Conservation (phyloP, 2,888 invertebrate genomes). For the Alentia gelatinosa region DNA sequence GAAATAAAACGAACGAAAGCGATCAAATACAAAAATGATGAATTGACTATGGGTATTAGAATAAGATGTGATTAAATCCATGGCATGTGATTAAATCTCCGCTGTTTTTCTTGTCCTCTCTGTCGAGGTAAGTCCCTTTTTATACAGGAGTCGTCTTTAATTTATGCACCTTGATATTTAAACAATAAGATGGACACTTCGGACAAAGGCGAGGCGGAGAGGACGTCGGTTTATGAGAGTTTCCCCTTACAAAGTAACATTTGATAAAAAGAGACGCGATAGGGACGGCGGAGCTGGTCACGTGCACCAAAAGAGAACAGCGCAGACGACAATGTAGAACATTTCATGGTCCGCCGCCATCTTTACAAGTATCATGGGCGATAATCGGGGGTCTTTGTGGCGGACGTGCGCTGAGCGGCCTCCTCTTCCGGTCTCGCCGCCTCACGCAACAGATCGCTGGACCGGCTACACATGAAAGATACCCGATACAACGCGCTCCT, state of each 20-base stretch:
- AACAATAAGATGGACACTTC: background rate
- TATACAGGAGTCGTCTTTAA: background rate
- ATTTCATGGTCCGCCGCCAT: background rate
- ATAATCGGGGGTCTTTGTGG: constrained; percentile 26
- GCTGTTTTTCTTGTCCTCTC: background rate
- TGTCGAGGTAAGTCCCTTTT: background rate
- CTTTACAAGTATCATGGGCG: background rate
- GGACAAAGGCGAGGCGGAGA: background rate
- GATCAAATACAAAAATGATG: too few species aligned
- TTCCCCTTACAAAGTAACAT: background rate
- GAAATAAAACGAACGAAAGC: too few species aligned
- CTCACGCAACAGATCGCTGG: constrained; percentile 32
- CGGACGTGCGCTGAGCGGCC: background rate
- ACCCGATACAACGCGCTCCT: constrained; percentile 1
- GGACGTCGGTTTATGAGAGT: background rate
- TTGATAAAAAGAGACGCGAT: background rate
- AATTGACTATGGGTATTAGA: background rate
- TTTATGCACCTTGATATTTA: background rate
- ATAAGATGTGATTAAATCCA: background rate
- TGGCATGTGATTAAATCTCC: background rate
- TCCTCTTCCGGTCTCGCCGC: background rate
- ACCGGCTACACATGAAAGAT: constrained; percentile 36
- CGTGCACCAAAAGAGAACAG: constrained; percentile 28
- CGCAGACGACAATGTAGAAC: background rate
- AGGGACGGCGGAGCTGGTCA: background rate